Evolutionary conservation across 2,113 vertebrate species (phyloP).

Genomic region (Eclectus roratus): DNA sequence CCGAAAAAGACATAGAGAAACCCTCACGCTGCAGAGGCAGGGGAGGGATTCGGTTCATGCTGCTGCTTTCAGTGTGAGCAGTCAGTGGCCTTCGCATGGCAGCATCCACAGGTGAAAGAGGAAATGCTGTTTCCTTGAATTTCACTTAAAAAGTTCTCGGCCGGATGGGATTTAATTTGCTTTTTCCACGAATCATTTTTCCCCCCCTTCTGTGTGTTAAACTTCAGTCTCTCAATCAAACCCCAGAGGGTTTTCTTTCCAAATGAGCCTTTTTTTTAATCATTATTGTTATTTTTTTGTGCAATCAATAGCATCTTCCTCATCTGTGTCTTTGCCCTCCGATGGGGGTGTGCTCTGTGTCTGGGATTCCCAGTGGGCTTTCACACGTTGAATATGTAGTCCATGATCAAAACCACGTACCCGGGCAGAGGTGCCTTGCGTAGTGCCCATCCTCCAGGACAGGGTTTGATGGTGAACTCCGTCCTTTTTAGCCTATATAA

Average conservation of each 20-base stretch:
- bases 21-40: not conserved
- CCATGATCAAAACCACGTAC: not conserved
- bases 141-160: not conserved
- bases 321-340: not conserved
- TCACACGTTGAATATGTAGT: not conserved
- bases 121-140: conserved; percentile 62
- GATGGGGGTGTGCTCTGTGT: rapidly evolving
- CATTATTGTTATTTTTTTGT: not conserved
- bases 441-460: not conserved
- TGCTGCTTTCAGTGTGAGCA: not conserved
- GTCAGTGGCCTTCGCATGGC: not conserved
- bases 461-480: not conserved
- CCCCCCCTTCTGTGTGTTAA: not conserved
- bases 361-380: not conserved
- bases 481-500: rapidly evolving
- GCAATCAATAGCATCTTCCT: not conserved
- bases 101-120: not conserved
- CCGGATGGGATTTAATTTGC: not conserved
- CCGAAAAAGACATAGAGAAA: not conserved
- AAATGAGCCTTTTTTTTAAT: not conserved
- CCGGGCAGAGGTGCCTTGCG: rapidly evolving
- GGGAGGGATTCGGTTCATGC: not conserved
- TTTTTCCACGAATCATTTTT: not conserved
- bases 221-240: not conserved
- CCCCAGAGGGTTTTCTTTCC: not conserved